phyloP scores from a whole-genome alignment of 2,113 vertebrate genomes.

The Ciconia maguari region DNA sequence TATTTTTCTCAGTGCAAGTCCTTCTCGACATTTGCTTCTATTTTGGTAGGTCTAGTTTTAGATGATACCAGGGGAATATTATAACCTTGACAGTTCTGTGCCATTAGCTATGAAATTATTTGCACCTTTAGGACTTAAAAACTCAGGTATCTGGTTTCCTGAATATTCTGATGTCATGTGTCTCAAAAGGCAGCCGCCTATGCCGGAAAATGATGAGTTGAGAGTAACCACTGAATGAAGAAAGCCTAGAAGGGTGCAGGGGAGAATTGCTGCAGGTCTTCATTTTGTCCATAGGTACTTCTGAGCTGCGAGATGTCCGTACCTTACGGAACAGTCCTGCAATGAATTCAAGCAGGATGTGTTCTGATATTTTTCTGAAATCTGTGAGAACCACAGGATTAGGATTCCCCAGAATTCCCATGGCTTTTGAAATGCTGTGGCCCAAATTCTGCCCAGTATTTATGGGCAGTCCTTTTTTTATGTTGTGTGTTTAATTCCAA shows the following conservation, averaged over 20 bases:
- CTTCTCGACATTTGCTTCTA: neutral
- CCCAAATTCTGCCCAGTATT: neutral
- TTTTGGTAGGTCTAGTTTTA: slow-evolving; percentile 10
- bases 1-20: neutral
- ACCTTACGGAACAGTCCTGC: neutral
- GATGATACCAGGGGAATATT: neutral
- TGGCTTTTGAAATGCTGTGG: neutral
- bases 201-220: neutral
- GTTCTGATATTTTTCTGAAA: neutral
- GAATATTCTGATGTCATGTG: neutral
- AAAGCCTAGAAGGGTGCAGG: neutral
- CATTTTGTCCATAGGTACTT: neutral
- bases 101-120: neutral
- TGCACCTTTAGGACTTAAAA: neutral
- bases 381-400: neutral
- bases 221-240: neutral
- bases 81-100: neutral
- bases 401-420: neutral
- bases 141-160: neutral
- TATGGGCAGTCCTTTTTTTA: neutral
- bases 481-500: neutral
- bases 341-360: neutral
- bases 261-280: neutral
- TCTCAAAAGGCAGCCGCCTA: neutral
- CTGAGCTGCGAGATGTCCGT: accelerated